Evolutionary conservation across 2,888 invertebrate genomes (phyloP), one percentile per base, ranked within the genome.

Genomic region (Ophonus ardosiacus): DNA sequence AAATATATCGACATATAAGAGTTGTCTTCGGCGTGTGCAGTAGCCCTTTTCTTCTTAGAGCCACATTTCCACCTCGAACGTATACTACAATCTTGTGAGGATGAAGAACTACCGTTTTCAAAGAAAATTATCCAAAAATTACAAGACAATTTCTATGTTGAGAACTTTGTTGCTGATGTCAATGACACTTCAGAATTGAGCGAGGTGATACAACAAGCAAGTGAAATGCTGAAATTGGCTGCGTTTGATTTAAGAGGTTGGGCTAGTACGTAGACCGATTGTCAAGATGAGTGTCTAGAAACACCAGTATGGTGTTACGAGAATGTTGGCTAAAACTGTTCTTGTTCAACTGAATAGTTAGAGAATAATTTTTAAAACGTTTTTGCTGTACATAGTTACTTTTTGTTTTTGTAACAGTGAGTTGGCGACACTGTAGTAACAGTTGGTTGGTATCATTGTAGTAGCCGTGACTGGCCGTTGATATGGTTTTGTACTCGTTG

Each of bases 1-100:
- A 59, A 5, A 59, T 59, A 59, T 59, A 7, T 17, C 18, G 65
- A 84, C 88, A 88, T 83, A 57, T 71, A 21, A 10, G 88, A 15
- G 87, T 89, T 2, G 87, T 88, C 0, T 88, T 89, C 74, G 88
- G 88, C 24, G 86, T 88, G 0, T 74, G 85, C 0, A 86, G 85
- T 6, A 88, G 87, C 24, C 87, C 87, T 1, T 88, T 88, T 85
- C 59, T 88, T 13, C 85, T 89, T 8, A 87, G 86, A 0, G 88
- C 88, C 0, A 86, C 87, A 0, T 86, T 89, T 87, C 74, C 88
- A 88, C 85, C 84, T 89, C 7, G n/a, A 83, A 6, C 63, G 85
- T 17, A 80, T 76, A 10, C 17, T 56, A 8, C 59, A 74, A 13
- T 10, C 13, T 8, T 31, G 63, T 17, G 56, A 63, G 59, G 18